Base-by-base conservation (phyloP, 2,888 invertebrate species). In the Automeris io region DNA sequence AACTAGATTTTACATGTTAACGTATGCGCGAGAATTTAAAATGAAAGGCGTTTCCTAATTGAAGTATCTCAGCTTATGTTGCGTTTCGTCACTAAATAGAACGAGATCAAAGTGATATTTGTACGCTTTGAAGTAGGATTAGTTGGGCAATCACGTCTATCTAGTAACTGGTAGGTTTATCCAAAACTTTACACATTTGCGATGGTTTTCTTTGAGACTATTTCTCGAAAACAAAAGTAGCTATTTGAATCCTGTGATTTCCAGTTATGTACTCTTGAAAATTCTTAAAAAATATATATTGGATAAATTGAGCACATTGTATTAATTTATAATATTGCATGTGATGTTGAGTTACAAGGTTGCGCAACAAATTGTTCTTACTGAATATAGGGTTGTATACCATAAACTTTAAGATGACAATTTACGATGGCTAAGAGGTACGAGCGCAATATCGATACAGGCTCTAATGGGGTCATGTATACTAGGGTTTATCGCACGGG, bases 61-160 rank as follows among this genome's bases (percentile, higher is more conserved):
- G 69, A 70, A 70, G 64, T 68, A 63, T 65, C 66, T n/a, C 61
- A 57, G 56, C 57, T 49, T 53, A 54, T 51, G 57, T 61, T 26
- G 19, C 26, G 60, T 68, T 70, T 66, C 63, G 70, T 67, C 67
- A 71, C 66, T 66, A 72, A 70, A 73, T 67, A 66, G 60, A 68
- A 63, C 57, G 48, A 76, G 71, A 79, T 79, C 79, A 80, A 80
- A 79, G 77, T 54, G 54, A 59, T 61, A 59, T 57, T 57, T 57
- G 58, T 65, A 53, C 58, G 59, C 75, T 78, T 78, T 78, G 78
- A 78, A 69, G 73, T 71, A 57, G 57, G 54, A 64, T 62, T 63
- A 51, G 57, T 57, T 55, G 55, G 53, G 52, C 52, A 53, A 49
- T 54, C 9, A 21, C 21, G 21, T 21, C 41, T 13, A 13, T 36